A percentile compares a stretch with the other conserved stretches of the same genome.
phyloP scores from a whole-genome alignment of 2,797 vertebrate genomes.

The Mormyrops boulengeri region DNA sequence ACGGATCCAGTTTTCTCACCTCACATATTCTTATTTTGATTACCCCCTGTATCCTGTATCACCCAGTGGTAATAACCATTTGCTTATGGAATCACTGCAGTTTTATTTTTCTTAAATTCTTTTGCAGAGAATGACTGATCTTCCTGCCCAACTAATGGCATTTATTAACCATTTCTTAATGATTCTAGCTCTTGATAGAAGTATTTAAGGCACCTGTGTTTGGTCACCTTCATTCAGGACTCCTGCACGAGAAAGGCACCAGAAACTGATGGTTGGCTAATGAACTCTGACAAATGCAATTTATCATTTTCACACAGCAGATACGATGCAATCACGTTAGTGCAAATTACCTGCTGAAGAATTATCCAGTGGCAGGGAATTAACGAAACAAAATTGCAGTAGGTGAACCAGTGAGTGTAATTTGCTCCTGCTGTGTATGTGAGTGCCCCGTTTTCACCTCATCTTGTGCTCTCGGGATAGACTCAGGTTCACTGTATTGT shows the following conservation, averaged over 20 bases:
- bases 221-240: neutral
- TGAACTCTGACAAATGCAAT: slow-evolving; percentile 6
- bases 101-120: neutral
- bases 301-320: neutral
- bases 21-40: neutral
- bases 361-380: slow-evolving; percentile 1
- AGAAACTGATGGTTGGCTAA: neutral
- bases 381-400: neutral
- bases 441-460: neutral
- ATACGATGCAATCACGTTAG: neutral
- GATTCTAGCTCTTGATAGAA: neutral
- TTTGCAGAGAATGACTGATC: neutral
- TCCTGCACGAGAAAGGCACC: neutral
- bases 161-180: neutral
- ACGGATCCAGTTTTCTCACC: neutral
- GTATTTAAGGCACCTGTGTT: neutral
- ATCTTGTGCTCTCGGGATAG: neutral
- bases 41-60: neutral
- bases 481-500: neutral
- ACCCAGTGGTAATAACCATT: neutral
- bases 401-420: neutral
- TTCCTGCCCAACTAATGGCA: neutral
- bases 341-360: neutral
- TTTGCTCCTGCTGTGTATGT: neutral
- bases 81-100: neutral